Base-by-base conservation (phyloP, 2,888 invertebrate genomes). In the Cotesia congregata region DNA sequence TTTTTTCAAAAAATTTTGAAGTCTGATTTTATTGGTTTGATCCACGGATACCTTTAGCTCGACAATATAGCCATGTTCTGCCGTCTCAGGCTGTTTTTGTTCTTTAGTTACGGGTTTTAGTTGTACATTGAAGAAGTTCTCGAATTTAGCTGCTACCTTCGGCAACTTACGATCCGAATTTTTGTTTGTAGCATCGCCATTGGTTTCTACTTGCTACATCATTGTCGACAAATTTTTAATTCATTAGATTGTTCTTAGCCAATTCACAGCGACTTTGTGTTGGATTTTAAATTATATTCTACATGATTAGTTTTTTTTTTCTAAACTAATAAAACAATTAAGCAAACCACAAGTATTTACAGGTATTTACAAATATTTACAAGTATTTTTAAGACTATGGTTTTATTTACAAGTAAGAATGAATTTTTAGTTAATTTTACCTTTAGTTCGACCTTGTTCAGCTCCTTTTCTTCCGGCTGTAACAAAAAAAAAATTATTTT, bases 121-220 rank as follows among this genome's bases (percentile, higher is more conserved):
- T 86, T 93, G 92, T 82, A 93, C 89, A 81, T 90, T 90, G 85
- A 92, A 89, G 89, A 93, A 93, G 85, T 90, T 91, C 86, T 92
- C 92, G 85, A 90, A 88, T 88, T 90, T 89, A 83, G 90, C 87
- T 81, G 90, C 90, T 86, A 83, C 80, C 83, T 86, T 91, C 86
- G 85, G 89, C 87, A 85, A 91, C 79, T 89, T 88, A 81, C 91
- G 90, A 84, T 89, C 89, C 80, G 83, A 85, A 84, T 90, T 91
- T 80, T 86, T 85, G 80, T 90, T 90, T 81, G 86, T 85, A 80
- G 87, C 87, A 81, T 84, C 75, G 77, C 86, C 85, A 77, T 85
- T 86, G 74, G 79, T 77, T 81, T 86, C 85, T 83, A 82, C 85
- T 83, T 84, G 84, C 88, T 88, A 83, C 76, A 85, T 88, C 76